Percentiles rank a stretch among this genome's conserved stretches.
Conservation (phyloP, 2,888 invertebrate genomes). For the Drosophila sordidula region DNA sequence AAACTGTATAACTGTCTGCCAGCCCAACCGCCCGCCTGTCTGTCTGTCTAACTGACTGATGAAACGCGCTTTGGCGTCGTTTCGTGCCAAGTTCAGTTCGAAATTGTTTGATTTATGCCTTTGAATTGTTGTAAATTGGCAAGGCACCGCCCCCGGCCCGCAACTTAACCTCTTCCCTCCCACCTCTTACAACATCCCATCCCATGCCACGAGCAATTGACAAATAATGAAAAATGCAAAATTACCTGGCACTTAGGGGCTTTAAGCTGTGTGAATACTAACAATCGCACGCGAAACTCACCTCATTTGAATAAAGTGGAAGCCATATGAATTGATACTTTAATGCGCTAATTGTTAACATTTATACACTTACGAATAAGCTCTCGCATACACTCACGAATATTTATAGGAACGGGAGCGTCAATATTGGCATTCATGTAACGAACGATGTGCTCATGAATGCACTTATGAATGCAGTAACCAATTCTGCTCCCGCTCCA, state of each 20-base stretch:
- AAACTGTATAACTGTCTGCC: constrained; percentile 35
- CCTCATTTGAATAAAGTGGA: constrained; percentile 5
- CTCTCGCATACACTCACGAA: constrained; percentile 4
- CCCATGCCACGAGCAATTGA: constrained; percentile 57
- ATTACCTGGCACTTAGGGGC: constrained; percentile 65
- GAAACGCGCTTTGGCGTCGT: constrained; percentile 22
- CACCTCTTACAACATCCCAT: neutral
- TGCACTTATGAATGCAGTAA: neutral
- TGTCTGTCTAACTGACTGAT: constrained; percentile 16
- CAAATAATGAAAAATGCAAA: constrained; percentile 77
- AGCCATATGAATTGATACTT: neutral
- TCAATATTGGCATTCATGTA: no score
- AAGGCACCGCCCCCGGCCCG: constrained; percentile 16
- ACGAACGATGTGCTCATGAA: neutral
- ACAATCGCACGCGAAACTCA: constrained; percentile 10
- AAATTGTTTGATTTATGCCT: constrained; percentile 78
- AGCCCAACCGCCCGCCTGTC: constrained; percentile 12
- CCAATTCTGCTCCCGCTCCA: no score
- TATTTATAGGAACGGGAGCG: neutral
- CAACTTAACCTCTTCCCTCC: neutral
- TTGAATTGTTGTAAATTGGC: constrained; percentile 77
- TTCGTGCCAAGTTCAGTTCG: constrained; percentile 68
- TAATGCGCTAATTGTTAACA: constrained; percentile 6
- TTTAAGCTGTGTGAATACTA: constrained; percentile 30
- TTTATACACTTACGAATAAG: constrained; percentile 1